phyloP scores from a whole-genome alignment of 2,797 vertebrate genomes.

The Phataginus tetradactyla region DNA sequence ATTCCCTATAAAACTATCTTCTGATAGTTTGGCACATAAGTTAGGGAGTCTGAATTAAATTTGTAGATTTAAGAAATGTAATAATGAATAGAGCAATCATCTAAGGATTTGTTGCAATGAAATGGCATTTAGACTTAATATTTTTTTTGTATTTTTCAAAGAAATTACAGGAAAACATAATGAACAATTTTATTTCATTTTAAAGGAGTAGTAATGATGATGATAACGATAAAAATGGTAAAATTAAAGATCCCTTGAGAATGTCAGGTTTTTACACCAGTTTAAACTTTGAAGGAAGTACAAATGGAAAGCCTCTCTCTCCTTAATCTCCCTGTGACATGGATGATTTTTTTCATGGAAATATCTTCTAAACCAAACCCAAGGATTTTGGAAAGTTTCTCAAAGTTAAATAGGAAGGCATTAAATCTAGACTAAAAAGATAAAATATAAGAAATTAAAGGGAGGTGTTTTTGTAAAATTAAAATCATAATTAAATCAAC shows the following conservation, averaged over 20 bases:
- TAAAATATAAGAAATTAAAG: neutral
- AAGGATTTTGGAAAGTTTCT: neutral
- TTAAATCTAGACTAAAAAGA: neutral
- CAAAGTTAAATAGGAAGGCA: neutral
- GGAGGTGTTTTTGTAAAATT: neutral
- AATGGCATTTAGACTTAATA: neutral
- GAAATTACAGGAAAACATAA: neutral
- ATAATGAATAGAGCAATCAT: neutral
- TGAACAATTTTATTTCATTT: neutral
- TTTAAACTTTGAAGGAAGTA: neutral
- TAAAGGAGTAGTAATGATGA: neutral
- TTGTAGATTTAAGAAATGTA: neutral
- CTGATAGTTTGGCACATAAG: neutral
- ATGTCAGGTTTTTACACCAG: neutral
- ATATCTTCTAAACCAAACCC: neutral
- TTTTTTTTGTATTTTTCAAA: neutral
- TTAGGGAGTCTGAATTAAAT: neutral
- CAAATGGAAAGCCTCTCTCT: neutral
- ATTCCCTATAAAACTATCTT: neutral
- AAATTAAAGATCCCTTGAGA: neutral
- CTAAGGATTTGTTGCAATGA: neutral
- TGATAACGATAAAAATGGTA: neutral
- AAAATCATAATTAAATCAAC: neutral
- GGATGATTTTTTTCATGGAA: neutral
- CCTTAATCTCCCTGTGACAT: neutral